phyloP scores from a whole-genome alignment of 1,140 invertebrate genomes.

The Trichogramma pretiosum region DNA sequence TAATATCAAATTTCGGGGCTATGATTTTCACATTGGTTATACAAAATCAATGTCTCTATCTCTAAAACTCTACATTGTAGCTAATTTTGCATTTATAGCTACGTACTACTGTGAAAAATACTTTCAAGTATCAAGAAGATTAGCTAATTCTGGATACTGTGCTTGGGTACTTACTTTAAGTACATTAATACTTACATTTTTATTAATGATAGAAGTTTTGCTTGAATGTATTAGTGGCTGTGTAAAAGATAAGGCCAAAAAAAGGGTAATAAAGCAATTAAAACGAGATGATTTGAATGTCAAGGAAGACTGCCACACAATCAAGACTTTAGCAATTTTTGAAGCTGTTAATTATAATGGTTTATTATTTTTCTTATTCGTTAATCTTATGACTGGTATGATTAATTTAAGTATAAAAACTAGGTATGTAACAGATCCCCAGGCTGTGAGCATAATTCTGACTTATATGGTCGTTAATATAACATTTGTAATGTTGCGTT shows the following conservation, averaged over 20 bases:
- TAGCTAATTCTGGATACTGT: slow-evolving; percentile 70
- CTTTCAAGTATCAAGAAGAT: slow-evolving; percentile 55
- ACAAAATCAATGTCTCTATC: slow-evolving; percentile 31
- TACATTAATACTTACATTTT: slow-evolving; percentile 43
- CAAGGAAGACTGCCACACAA: slow-evolving; percentile 4
- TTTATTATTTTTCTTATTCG: slow-evolving; percentile 66
- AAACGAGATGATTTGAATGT: slow-evolving; percentile 9
- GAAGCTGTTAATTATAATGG: slow-evolving; percentile 66
- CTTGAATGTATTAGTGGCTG: slow-evolving; percentile 24
- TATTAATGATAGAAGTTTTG: slow-evolving; percentile 50
- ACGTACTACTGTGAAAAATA: slow-evolving; percentile 42
- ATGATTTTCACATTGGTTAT: slow-evolving; percentile 23
- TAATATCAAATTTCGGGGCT: slow-evolving; percentile 22
- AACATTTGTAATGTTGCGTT: slow-evolving; percentile 30
- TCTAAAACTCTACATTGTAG: slow-evolving; percentile 37
- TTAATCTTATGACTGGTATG: slow-evolving; percentile 70
- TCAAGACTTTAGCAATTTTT: slow-evolving; percentile 48
- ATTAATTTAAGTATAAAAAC: slow-evolving; percentile 65
- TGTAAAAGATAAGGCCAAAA: slow-evolving; percentile 7
- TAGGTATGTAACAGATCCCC: slow-evolving; percentile 39
- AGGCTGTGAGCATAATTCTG: slow-evolving; percentile 50
- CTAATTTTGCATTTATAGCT: slow-evolving; percentile 42
- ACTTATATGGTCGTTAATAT: slow-evolving; percentile 50
- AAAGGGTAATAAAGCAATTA: slow-evolving; percentile 5
- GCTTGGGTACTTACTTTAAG: slow-evolving; percentile 62